These are phyloP conservation scores for Scaptodrosophila latifasciaeformis DNA, from an alignment of 2,888 invertebrate species.

Conservation along the genomic window DNA sequence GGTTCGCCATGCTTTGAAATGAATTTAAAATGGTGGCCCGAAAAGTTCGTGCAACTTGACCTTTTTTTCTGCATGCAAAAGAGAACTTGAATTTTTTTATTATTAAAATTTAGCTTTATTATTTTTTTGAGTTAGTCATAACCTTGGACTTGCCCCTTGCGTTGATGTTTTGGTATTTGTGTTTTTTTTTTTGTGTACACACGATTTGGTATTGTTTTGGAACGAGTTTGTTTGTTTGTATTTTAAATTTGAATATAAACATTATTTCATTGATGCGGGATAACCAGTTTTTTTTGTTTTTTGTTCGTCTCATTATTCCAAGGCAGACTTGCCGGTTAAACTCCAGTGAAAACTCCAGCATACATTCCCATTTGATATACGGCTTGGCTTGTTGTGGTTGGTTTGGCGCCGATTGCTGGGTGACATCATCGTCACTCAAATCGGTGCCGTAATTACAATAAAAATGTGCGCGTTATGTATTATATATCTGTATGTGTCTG, in stretches of 20 bases:
- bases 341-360: too few relatives aligned
- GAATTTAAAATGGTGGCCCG: conserved; percentile 49
- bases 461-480: conserved; percentile 39
- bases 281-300: conserved; percentile 63
- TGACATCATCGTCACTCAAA: conserved; percentile 60
- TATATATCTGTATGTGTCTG: too few relatives aligned
- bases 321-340: too few relatives aligned
- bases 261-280: conserved; percentile 13
- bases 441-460: conserved; percentile 60
- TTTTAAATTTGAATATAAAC: conserved; percentile 29
- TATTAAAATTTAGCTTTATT: too few relatives aligned
- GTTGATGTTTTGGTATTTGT: conserved; percentile 7
- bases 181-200: conserved; percentile 12
- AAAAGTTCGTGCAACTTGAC: conserved; percentile 49
- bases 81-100: neutral
- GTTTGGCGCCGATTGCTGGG: conserved; percentile 27
- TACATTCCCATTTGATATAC: conserved; percentile 12
- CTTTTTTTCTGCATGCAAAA: conserved; percentile 20
- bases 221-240: conserved; percentile 22
- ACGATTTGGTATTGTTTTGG: too few relatives aligned
- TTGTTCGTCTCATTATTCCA: neutral
- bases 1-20: too few relatives aligned
- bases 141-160: conserved; percentile 56
- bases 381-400: conserved; percentile 22
- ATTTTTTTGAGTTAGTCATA: too few relatives aligned